phyloP scores from a whole-genome alignment of 2,797 vertebrate species.

The Falco columbarius region DNA sequence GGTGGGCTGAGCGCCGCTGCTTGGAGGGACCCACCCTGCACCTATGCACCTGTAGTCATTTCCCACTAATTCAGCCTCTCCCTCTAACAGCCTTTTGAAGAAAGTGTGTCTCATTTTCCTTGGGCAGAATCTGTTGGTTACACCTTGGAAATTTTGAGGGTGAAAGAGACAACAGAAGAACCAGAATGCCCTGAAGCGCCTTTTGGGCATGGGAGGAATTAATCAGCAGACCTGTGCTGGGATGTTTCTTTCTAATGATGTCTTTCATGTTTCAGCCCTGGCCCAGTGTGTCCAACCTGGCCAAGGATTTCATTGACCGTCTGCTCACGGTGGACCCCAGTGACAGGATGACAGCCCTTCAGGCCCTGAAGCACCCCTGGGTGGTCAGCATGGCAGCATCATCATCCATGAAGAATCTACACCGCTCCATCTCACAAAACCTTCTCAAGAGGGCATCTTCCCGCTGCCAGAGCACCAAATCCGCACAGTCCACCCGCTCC shows the following conservation, averaged over 20 bases:
- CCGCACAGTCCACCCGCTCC: slow-evolving; percentile 93
- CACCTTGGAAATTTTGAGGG: neutral
- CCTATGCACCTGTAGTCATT: rapidly evolving
- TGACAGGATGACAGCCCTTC: slow-evolving; percentile 90
- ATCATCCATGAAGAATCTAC: slow-evolving; percentile 98
- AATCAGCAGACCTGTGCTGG: neutral
- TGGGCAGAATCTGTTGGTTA: neutral
- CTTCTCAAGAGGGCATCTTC: slow-evolving; percentile 96
- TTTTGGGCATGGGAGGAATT: neutral
- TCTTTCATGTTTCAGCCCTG: slow-evolving; percentile 85
- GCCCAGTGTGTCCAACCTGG: slow-evolving; percentile 97
- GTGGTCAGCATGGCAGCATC: slow-evolving; percentile 97
- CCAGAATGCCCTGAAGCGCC: neutral
- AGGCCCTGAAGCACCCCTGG: slow-evolving; percentile 97
- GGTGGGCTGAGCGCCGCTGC: neutral
- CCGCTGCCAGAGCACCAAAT: slow-evolving; percentile 98
- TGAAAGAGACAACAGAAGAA: neutral
- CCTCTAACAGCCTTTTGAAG: neutral
- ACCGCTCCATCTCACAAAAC: slow-evolving; percentile 98
- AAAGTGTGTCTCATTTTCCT: neutral
- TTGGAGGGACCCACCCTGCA: neutral
- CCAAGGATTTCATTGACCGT: slow-evolving; percentile 97
- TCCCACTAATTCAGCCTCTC: neutral
- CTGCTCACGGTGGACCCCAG: slow-evolving; percentile 93
- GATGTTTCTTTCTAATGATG: neutral